These are phyloP conservation scores for Apotomis turbidana DNA, from an alignment of 2,888 invertebrate genomes.

Conservation along the genomic window DNA sequence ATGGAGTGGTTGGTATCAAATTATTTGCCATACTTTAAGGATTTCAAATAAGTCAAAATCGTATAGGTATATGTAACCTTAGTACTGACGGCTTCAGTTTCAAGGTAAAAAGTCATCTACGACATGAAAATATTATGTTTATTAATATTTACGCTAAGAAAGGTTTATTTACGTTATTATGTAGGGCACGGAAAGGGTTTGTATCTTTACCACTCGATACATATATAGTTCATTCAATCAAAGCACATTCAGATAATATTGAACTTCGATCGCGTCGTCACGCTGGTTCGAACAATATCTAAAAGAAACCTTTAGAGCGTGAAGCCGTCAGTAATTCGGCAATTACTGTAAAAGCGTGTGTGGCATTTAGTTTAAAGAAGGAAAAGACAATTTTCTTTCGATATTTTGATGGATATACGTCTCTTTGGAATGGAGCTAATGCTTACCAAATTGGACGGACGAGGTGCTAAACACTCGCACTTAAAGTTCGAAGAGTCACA, in stretches of 20 bases:
- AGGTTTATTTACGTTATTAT: too few species aligned
- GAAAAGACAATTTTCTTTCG: neutral
- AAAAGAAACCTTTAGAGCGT: conserved; percentile 36
- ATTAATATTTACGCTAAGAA: too few species aligned
- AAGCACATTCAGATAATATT: conserved; percentile 6
- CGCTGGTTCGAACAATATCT: conserved; percentile 20
- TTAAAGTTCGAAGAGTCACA: conserved; percentile 3
- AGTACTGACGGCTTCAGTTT: too few species aligned
- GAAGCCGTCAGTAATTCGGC: conserved; percentile 44
- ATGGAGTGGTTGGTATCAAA: too few species aligned
- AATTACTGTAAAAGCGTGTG: conserved; percentile 44
- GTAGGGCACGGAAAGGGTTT: too few species aligned
- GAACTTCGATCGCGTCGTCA: conserved; percentile 6
- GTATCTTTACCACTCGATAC: too few species aligned
- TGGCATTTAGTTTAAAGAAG: conserved; percentile 22
- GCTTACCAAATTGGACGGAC: conserved; percentile 7
- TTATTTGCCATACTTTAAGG: too few species aligned
- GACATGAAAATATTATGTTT: too few species aligned
- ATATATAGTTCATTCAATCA: neutral
- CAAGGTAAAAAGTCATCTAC: too few species aligned
- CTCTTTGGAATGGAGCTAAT: conserved; percentile 25
- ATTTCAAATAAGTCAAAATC: too few species aligned
- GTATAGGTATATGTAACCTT: too few species aligned
- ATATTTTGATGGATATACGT: neutral
- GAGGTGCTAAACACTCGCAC: conserved; percentile 22